Conservation (phyloP, 1,140 invertebrate species). For the Cyclargus thomasi region DNA sequence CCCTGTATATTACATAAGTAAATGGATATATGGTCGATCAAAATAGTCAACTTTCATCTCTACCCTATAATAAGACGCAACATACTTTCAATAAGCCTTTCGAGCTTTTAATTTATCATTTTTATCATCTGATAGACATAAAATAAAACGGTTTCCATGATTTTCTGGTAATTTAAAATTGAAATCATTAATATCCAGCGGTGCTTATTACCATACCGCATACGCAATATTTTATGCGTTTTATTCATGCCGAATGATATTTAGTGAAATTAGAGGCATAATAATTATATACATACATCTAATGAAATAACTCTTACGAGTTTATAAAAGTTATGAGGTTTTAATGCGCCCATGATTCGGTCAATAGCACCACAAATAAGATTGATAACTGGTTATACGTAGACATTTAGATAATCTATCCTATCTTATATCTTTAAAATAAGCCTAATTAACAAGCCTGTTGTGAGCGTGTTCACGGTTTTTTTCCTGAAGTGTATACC, state of each 20-base stretch:
- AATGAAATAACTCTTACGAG: not conserved
- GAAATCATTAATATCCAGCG: constrained; percentile 2
- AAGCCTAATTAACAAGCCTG: not conserved
- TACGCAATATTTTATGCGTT: constrained; percentile 13
- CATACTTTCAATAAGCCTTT: not conserved
- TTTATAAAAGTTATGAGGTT: not conserved
- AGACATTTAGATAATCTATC: not conserved
- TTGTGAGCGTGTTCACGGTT: not conserved
- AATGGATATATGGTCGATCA: too few species aligned
- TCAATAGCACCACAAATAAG: constrained; percentile 3
- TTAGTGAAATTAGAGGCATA: not conserved
- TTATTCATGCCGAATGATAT: not conserved
- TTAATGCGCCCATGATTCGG: not conserved
- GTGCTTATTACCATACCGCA: not conserved
- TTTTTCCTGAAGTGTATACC: not conserved
- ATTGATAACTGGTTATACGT: not conserved
- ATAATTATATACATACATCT: constrained; percentile 1
- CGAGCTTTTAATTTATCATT: not conserved
- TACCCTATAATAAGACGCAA: too few species aligned
- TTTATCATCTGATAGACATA: not conserved
- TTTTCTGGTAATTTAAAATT: constrained; percentile 3
- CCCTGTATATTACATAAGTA: too few species aligned
- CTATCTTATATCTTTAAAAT: not conserved
- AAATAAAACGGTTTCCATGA: constrained; percentile 3
- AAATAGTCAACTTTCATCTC: too few species aligned